phyloP scores from a whole-genome alignment of 2,113 vertebrate species.

The Dicentrarchus labrax region DNA sequence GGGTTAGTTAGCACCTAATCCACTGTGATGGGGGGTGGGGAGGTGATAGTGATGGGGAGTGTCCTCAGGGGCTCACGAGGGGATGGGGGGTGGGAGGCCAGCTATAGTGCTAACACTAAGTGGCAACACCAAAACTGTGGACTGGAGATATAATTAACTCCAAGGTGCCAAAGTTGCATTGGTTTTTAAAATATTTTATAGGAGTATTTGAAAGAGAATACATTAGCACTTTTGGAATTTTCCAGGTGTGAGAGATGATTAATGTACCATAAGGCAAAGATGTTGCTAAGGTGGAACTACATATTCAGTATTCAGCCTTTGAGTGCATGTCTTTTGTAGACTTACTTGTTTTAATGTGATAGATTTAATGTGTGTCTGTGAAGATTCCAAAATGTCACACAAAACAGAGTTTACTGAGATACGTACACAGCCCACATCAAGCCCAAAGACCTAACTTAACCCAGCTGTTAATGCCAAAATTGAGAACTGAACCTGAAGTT shows the following conservation, averaged over 20 bases:
- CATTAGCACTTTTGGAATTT: slow-evolving; percentile 44
- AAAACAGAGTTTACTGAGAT: no score
- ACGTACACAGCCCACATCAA: no score
- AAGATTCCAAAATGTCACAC: no score
- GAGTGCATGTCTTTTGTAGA: no score
- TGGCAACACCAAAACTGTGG: slow-evolving; percentile 54
- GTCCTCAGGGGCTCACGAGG: slow-evolving; percentile 59
- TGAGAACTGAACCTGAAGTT: no score
- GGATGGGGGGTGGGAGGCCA: neutral
- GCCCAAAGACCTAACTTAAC: no score
- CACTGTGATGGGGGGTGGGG: slow-evolving; percentile 67
- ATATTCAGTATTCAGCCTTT: no score
- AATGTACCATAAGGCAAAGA: slow-evolving; percentile 8
- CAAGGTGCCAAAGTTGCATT: slow-evolving; percentile 42
- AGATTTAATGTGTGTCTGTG: no score
- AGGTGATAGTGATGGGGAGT: slow-evolving; percentile 65
- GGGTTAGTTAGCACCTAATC: slow-evolving; percentile 81
- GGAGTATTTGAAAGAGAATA: slow-evolving; percentile 41
- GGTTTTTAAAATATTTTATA: neutral
- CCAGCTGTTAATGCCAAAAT: no score
- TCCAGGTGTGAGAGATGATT: slow-evolving; percentile 43
- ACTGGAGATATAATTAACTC: slow-evolving; percentile 66
- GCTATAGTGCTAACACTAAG: slow-evolving; percentile 38
- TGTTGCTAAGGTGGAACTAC: slow-evolving; percentile 9
- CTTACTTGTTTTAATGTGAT: no score